phyloP scores from a whole-genome alignment of 2,113 vertebrate genomes.

The Gobiocypris rarus region DNA sequence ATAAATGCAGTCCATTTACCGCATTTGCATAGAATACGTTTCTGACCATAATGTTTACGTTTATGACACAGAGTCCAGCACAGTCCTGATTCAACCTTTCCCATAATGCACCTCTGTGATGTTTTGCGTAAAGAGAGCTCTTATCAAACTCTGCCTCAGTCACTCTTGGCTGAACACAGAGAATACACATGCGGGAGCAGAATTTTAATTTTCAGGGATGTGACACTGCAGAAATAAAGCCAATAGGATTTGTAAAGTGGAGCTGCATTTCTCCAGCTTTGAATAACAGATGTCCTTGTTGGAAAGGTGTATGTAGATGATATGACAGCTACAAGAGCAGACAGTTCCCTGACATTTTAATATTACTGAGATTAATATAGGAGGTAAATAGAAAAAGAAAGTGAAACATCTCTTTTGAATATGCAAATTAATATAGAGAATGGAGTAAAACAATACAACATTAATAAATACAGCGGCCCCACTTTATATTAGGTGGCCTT shows the following conservation, averaged over 20 bases:
- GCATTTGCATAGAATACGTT: too few relatives aligned
- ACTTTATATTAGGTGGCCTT: too few relatives aligned
- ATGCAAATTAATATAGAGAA: background rate
- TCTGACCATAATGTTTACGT: too few relatives aligned
- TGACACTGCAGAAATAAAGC: constrained; percentile 13
- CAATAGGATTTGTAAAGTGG: background rate
- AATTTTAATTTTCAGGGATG: constrained; percentile 20
- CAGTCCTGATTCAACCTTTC: constrained; percentile 29
- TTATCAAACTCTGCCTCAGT: constrained; percentile 58
- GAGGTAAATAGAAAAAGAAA: background rate
- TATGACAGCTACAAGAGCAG: background rate
- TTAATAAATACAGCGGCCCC: background rate
- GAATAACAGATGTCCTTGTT: background rate
- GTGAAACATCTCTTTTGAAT: background rate
- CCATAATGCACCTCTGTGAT: constrained; percentile 57
- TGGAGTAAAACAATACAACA: background rate
- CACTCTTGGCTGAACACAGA: constrained; percentile 57
- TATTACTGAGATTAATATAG: background rate
- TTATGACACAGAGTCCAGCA: background rate
- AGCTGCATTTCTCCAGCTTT: constrained; percentile 4
- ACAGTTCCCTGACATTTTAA: background rate
- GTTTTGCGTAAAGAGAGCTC: constrained; percentile 27
- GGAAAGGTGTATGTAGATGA: background rate
- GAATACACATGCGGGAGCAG: constrained; percentile 37
- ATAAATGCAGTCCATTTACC: too few relatives aligned